phyloP scores from a whole-genome alignment of 2,113 vertebrate genomes.

The Ophiodon elongatus region DNA sequence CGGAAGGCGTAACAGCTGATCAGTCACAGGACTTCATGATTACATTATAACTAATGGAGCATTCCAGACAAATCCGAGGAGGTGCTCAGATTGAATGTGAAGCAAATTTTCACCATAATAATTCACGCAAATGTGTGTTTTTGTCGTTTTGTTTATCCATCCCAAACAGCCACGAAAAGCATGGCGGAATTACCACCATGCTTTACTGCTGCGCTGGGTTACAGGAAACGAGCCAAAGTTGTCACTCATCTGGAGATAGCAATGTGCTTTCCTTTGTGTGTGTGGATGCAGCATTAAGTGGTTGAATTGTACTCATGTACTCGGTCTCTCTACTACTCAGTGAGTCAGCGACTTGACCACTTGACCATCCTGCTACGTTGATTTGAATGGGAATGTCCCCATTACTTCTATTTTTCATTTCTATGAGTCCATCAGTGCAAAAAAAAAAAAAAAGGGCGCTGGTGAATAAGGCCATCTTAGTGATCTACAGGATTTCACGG shows the following conservation, averaged over 20 bases:
- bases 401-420: background rate
- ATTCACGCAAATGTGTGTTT: no score
- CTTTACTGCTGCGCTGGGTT: no score
- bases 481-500: background rate
- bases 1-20: slow-evolving; percentile 5
- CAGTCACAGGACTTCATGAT: background rate
- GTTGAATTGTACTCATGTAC: no score
- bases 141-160: no score
- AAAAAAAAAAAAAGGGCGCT: background rate
- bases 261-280: no score
- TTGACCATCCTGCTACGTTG: background rate
- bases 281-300: no score
- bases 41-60: background rate
- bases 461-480: background rate
- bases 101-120: background rate
- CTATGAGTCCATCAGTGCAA: background rate
- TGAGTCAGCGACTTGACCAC: background rate
- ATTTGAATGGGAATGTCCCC: background rate
- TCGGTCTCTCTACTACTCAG: background rate
- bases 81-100: background rate
- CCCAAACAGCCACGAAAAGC: no score
- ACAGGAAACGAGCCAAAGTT: no score
- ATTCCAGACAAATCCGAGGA: background rate
- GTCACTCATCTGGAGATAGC: no score
- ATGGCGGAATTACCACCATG: no score